Conservation (phyloP, 2,113 vertebrate species). For the Leucosticte australis region DNA sequence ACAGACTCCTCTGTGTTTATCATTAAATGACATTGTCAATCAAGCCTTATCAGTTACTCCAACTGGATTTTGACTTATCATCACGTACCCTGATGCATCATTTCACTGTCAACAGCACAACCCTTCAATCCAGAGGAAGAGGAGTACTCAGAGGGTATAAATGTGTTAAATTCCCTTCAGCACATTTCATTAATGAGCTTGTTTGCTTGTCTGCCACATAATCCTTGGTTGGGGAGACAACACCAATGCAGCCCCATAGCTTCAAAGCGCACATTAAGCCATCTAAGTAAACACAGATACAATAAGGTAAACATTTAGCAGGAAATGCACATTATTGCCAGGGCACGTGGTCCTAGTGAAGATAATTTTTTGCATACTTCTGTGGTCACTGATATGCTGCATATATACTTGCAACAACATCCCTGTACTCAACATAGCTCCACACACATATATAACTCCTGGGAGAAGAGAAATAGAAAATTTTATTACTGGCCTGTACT, state of each 20-base stretch:
- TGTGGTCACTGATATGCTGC: not conserved
- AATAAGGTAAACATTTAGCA: not conserved
- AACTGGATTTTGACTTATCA: constrained; percentile 21
- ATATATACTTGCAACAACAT: not conserved
- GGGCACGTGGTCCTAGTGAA: not conserved
- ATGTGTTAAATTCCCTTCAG: not conserved
- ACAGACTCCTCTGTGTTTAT: constrained; percentile 28
- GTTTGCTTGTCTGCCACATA: not conserved
- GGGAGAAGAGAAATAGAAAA: not conserved
- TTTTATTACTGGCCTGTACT: not conserved
- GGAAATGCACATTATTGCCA: not conserved
- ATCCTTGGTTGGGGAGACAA: not conserved
- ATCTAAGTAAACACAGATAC: not conserved
- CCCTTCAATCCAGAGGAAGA: not conserved
- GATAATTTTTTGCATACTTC: not conserved
- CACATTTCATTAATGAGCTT: not conserved
- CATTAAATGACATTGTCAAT: constrained; percentile 53
- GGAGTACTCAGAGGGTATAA: not conserved
- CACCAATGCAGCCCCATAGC: not conserved
- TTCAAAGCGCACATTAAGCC: not conserved
- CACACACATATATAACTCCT: not conserved
- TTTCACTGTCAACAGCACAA: not conserved
- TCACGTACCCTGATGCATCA: not conserved
- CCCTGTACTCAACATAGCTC: not conserved
- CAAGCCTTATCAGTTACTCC: constrained; percentile 27